These are phyloP conservation scores for Sebastes nivosus DNA, from an alignment of 2,797 vertebrate species.

Conservation along the genomic window DNA sequence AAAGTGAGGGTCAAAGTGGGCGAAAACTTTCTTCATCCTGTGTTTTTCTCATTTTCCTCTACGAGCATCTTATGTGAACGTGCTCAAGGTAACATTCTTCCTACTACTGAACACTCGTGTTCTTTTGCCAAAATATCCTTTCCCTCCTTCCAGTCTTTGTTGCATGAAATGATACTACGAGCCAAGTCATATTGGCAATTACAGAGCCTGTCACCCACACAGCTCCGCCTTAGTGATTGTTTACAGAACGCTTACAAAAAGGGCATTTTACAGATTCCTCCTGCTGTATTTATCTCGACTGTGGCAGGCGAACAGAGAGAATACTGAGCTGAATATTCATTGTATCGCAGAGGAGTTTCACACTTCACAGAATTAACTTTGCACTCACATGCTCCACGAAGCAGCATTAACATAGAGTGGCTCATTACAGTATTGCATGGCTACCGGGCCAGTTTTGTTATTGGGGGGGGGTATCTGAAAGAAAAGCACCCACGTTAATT, in stretches of 20 bases:
- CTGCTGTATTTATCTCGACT: conserved; percentile 48
- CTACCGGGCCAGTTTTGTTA: conserved; percentile 72
- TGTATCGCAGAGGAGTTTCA: conserved; percentile 34
- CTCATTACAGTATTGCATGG: conserved; percentile 77
- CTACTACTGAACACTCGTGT: background rate
- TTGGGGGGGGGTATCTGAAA: conserved; percentile 30
- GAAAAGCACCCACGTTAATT: conserved; percentile 75
- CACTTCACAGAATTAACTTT: conserved; percentile 58
- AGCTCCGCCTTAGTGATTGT: conserved; percentile 34
- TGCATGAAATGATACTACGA: conserved; percentile 36
- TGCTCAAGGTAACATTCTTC: background rate
- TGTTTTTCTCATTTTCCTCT: background rate
- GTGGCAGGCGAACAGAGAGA: conserved; percentile 29
- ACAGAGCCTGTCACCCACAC: conserved; percentile 38
- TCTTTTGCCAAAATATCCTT: conserved; percentile 16
- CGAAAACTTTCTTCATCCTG: conserved; percentile 34
- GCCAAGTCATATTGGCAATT: conserved; percentile 62
- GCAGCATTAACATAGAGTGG: conserved; percentile 75
- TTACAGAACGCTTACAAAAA: conserved; percentile 50
- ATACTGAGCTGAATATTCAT: conserved; percentile 48
- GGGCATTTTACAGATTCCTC: conserved; percentile 40
- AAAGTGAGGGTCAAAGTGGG: conserved; percentile 51
- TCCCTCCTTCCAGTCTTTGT: conserved; percentile 4
- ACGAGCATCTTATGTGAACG: background rate
- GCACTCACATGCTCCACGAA: conserved; percentile 52